Evolutionary conservation across 92 coral and sea anemone species (phyloP).

Genomic region (Epizoanthus illoricatus): DNA sequence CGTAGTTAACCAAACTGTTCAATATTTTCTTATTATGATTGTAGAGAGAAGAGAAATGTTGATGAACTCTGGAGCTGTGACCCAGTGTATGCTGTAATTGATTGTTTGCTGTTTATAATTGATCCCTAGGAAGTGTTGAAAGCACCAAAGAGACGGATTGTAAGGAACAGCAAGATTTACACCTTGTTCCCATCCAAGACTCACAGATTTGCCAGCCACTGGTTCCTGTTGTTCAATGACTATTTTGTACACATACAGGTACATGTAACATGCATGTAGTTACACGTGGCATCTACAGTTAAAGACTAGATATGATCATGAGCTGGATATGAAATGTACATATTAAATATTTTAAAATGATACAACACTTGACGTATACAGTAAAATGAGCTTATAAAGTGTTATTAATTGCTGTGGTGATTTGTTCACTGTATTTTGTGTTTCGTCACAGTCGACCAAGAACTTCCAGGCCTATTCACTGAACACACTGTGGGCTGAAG

Average conservation of each 20-base stretch:
- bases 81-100: neutral
- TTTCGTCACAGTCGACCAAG: conserved; percentile 73
- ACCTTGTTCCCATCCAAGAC: conserved; percentile 85
- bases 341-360: too few species aligned
- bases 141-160: conserved; percentile 78
- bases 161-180: conserved; percentile 81
- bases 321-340: neutral
- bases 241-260: conserved; percentile 89
- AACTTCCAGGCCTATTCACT: conserved; percentile 77
- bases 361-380: too few species aligned
- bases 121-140: conserved; percentile 71
- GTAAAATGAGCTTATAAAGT: too few species aligned
- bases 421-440: neutral
- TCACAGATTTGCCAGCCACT: conserved; percentile 87
- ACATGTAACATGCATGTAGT: neutral
- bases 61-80: too few species aligned
- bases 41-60: too few species aligned
- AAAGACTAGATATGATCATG: neutral
- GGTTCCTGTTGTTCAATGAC: conserved; percentile 84
- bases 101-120: neutral
- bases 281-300: neutral
- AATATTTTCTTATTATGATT: too few species aligned
- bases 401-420: neutral
- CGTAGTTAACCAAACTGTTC: too few species aligned
- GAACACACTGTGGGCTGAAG: conserved; percentile 95